Conservation (phyloP, 2,888 invertebrate genomes). For the Isoperla grammatica region DNA sequence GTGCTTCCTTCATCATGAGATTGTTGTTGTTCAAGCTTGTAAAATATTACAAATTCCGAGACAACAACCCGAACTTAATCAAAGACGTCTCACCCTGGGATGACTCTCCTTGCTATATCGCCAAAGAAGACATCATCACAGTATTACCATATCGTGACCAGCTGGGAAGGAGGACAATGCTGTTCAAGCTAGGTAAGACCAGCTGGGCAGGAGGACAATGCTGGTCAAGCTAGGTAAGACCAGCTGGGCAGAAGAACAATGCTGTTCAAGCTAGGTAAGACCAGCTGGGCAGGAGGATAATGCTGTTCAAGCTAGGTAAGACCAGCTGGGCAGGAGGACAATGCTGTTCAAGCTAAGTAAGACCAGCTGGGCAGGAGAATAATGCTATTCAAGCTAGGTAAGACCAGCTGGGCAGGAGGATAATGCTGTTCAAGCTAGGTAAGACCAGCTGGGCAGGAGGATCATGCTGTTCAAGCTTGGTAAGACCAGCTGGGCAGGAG, state of each 20-base stretch:
- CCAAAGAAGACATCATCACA: constrained; percentile 61
- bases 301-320: constrained; percentile 65
- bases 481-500: constrained; percentile 64
- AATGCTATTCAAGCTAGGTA: constrained; percentile 65
- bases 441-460: constrained; percentile 68
- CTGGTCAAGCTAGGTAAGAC: constrained; percentile 68
- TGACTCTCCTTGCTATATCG: constrained; percentile 54
- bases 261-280: constrained; percentile 65
- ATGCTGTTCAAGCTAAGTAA: constrained; percentile 68
- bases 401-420: too few relatives aligned
- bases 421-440: too few relatives aligned
- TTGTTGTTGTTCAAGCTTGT: constrained; percentile 53
- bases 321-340: too few relatives aligned
- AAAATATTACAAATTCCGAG: constrained; percentile 69
- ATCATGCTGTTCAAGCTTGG: constrained; percentile 68
- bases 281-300: constrained; percentile 64
- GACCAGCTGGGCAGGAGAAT: constrained; percentile 69
- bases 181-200: constrained; percentile 61
- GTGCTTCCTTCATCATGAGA: too few relatives aligned
- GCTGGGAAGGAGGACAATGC: constrained; percentile 62
- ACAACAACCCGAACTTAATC: constrained; percentile 62
- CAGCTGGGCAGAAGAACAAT: constrained; percentile 66
- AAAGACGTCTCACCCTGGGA: constrained; percentile 58
- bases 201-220: constrained; percentile 64
- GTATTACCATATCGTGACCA: constrained; percentile 74